Evolutionary conservation across 37 sponge, comb jelly and placozoan species (phyloP), one percentile per base, ranked within the genome.

Genomic region (Beroe forskalii): DNA sequence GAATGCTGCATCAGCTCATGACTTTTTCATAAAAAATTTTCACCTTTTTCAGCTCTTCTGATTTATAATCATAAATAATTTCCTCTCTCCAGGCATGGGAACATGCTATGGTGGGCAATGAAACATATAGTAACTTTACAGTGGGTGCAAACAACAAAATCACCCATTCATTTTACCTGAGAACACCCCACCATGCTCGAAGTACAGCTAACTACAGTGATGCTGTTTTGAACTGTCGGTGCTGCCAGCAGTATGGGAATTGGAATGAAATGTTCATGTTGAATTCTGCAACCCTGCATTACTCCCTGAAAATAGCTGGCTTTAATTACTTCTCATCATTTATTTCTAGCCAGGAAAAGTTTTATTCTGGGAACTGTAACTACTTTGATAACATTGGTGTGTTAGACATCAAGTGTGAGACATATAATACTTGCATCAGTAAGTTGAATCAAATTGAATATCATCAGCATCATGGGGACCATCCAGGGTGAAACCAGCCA

Each of bases 191-290:
- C 2, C 14, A 80, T 41, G 44, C 0, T 23, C 1, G n/a, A n/a
- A 42, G 31, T 2, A 64, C 66, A 22, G 31, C 66, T 64, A 37
- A 37, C 19, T 80, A 80, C 86, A 80, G 55, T 44, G 86, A 80
- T 27, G 8, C 17, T 4, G 40, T 44, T 24, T 37, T 80, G 0
- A 80, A 35, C 48, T 80, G 86, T 38, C 28, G n/a, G 55, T 80
- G 86, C 55, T 80, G 86, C 72, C 27, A 32, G 32, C 72, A 69
- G 32, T 69, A 69, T 33, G 32, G 33, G 9, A 17, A 36, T 1
- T 23, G 14, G 30, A 8, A 23, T 23, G 66, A 27, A 30, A 36
- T 69, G 1, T 32, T 32, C 72, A 69, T 69, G 39, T 69, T 69
- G 19, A 36, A 19, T 69, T 69, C 72, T 9, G 32, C 32, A 2